Evolutionary conservation across 2,797 vertebrate species (phyloP).

Genomic region (Threskiornis aethiopicus): DNA sequence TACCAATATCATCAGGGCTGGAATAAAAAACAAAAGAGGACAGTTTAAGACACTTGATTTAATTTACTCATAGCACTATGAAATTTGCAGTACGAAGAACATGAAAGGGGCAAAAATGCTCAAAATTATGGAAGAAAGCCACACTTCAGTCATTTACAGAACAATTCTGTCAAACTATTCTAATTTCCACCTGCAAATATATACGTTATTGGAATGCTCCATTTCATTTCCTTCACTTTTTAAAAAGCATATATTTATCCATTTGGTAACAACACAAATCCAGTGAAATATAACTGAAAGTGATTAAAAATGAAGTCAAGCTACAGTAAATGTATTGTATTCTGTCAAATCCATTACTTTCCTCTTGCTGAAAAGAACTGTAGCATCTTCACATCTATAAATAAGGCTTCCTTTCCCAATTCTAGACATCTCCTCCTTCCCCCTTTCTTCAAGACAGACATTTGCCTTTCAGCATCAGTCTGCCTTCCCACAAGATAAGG

Average conservation of each 20-base stretch:
- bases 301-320: background rate
- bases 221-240: background rate
- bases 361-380: background rate
- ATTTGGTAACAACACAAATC: background rate
- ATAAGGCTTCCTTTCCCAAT: background rate
- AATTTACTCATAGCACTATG: background rate
- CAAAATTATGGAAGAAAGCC: background rate
- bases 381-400: background rate
- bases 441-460: background rate
- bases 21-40: constrained; percentile 32
- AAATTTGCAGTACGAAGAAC: background rate
- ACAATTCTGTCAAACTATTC: background rate
- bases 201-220: background rate
- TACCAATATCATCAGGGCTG: constrained; percentile 96
- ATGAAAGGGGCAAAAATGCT: background rate
- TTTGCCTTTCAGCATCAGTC: background rate
- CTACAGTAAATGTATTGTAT: background rate
- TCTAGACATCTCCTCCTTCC: background rate
- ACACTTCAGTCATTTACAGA: background rate
- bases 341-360: background rate
- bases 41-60: background rate
- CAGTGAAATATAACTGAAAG: background rate
- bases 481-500: background rate
- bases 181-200: background rate
- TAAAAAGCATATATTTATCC: background rate